Base-by-base conservation (phyloP, 1,140 invertebrate species). In the Magallana gigas region DNA sequence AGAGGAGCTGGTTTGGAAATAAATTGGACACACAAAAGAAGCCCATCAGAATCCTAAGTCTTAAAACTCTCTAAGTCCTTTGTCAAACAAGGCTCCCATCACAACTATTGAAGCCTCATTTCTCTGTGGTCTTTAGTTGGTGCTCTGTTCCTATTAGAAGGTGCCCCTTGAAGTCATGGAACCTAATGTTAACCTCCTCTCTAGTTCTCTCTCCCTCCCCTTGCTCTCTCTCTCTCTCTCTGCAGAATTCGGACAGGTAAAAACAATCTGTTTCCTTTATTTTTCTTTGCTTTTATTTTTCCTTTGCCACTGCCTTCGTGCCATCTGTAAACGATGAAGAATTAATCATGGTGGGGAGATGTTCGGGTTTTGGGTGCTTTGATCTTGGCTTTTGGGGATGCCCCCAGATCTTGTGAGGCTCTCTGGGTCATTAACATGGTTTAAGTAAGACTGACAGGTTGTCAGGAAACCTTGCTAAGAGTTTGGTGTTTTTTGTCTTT, bases 321-420 rank as follows among this genome's bases (percentile, higher is more conserved):
- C 18, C 68, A 76, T 76, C 68, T 76, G 68, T 76, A 76, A 76
- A 76, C 36, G 68, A 76, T 76, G 68, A 76, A 76, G 68, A 76
- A 76, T 76, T 76, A 76, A 76, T 76, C 68, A 76, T 36, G 68
- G 8, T 29, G 23, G 8, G 68, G 68, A 76, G 23, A 29, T 76
- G 68, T 76, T 29, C 8, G 8, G 68, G 68, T 18, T 18, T 76
- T 76, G 11, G 18, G 18, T 76, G 23, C 68, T 76, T 76, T 76
- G 68, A 76, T 76, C 68, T 76, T 1, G 3, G 68, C 3, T 11
- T 76, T 76, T 23, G 11, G 23, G 36, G 23, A 29, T 36, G 23
- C 23, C 36, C 68, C 68, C 11, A 29, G 23, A 12, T 76, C 68
- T 29, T 76, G 18, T 36, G 8, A 18, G 18, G 23, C 23, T 76